A percentile compares a stretch with the other conserved stretches of the same genome.
These are phyloP conservation scores for Lepus oiostolus DNA, from an alignment of 2,797 vertebrate species.

Conservation along the genomic window DNA sequence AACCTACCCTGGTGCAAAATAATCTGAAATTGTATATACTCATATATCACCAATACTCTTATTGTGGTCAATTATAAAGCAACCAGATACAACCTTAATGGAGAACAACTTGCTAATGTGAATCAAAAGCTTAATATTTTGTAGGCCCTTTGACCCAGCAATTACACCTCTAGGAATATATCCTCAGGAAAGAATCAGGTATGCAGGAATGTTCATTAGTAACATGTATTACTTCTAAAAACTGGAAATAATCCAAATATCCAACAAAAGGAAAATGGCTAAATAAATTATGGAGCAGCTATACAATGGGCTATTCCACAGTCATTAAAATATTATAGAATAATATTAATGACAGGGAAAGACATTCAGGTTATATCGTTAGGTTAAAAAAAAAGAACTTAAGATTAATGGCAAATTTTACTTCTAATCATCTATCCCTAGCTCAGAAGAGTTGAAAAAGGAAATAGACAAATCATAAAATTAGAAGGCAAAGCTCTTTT, in stretches of 20 bases:
- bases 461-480: conserved; percentile 46
- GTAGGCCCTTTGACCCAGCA: background rate
- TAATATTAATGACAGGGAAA: conserved; percentile 55
- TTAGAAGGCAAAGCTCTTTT: conserved; percentile 29
- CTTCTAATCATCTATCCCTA: conserved; percentile 49
- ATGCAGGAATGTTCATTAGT: conserved; percentile 39
- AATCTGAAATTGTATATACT: no score
- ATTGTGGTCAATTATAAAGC: conserved; percentile 12
- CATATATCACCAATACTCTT: background rate
- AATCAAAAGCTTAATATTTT: conserved; percentile 38
- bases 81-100: background rate
- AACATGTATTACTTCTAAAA: conserved; percentile 59
- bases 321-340: conserved; percentile 55
- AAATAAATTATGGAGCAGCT: conserved; percentile 63
- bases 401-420: conserved; percentile 64
- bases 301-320: background rate
- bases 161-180: conserved; percentile 26
- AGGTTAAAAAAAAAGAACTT: conserved; percentile 15
- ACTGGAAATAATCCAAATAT: conserved; percentile 61
- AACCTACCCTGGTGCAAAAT: no score
- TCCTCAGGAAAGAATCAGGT: background rate
- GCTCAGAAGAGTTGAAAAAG: conserved; percentile 31
- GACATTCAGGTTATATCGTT: conserved; percentile 60
- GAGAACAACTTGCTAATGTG: background rate
- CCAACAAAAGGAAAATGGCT: conserved; percentile 63